Evolutionary conservation across 2,888 invertebrate species (phyloP).

Genomic region (Sminthurides aquaticus): DNA sequence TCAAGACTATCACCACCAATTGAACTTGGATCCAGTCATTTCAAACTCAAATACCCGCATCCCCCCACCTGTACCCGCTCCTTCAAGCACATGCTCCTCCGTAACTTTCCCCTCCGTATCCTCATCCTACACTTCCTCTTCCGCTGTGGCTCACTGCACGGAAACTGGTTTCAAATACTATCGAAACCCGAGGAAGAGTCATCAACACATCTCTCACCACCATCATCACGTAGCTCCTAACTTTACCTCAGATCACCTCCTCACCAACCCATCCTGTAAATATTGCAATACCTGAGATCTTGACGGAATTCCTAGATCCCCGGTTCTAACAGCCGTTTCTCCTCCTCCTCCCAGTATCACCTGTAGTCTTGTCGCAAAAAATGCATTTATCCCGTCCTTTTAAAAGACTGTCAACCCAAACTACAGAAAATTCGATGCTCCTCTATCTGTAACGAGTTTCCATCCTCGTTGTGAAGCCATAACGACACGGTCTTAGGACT

Average conservation of each 20-base stretch:
- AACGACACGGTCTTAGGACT: no score
- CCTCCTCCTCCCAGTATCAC: no score
- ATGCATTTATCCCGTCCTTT: no score
- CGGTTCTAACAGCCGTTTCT: no score
- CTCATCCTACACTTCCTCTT: not conserved
- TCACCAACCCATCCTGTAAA: not conserved
- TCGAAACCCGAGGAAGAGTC: not conserved
- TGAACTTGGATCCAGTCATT: not conserved
- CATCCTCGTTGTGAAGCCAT: no score
- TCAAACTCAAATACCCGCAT: not conserved
- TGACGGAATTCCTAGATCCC: no score
- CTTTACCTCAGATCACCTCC: not conserved
- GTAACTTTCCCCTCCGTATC: conserved; percentile 11
- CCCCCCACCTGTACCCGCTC: conserved; percentile 19
- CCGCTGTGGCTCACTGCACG: not conserved
- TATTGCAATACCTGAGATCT: not conserved
- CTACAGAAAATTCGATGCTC: no score
- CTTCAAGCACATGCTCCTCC: conserved; percentile 12
- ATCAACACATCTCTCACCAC: not conserved
- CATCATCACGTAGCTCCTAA: not conserved
- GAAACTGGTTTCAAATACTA: not conserved
- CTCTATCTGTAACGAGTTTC: no score
- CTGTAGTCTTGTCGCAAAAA: no score
- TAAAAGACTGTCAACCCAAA: no score
- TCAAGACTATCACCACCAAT: conserved; percentile 5